These are phyloP conservation scores for Cancer borealis DNA, from an alignment of 2,888 invertebrate species.

Conservation along the genomic window DNA sequence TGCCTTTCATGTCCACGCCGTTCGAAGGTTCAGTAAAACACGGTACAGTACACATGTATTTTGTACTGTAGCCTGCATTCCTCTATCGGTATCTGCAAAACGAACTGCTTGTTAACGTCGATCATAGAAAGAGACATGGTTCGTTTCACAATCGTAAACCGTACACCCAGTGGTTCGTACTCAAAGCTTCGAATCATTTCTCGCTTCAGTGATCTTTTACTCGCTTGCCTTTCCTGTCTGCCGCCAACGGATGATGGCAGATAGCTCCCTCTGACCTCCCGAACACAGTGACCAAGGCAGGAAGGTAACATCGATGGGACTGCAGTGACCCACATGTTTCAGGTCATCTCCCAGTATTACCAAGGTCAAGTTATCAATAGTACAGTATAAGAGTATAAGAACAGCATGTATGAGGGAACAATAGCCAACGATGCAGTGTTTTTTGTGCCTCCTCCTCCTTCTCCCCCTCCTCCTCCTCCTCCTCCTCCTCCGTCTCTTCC, in stretches of 20 bases:
- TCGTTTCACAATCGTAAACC: background rate
- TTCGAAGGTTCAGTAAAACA: background rate
- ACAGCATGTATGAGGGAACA: background rate
- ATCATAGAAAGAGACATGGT: background rate
- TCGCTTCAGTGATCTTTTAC: conserved; percentile 17
- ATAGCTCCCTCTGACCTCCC: background rate
- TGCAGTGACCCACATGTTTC: background rate
- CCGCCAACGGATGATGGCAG: background rate
- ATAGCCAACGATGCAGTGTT: background rate
- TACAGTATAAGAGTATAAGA: background rate
- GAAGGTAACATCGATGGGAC: background rate
- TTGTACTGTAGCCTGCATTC: background rate
- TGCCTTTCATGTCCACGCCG: background rate
- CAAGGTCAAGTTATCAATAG: background rate
- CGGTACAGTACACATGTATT: background rate
- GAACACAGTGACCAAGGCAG: background rate
- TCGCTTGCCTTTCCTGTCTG: background rate
- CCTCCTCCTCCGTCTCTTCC: conserved; percentile 21
- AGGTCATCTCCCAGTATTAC: background rate
- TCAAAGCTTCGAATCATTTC: background rate
- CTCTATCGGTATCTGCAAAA: background rate
- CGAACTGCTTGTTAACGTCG: background rate
- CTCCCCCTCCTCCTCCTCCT: background rate
- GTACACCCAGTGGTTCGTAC: background rate
- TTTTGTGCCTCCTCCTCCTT: background rate